phyloP scores from a whole-genome alignment of 2,113 vertebrate species.

The Myodes glareolus region DNA sequence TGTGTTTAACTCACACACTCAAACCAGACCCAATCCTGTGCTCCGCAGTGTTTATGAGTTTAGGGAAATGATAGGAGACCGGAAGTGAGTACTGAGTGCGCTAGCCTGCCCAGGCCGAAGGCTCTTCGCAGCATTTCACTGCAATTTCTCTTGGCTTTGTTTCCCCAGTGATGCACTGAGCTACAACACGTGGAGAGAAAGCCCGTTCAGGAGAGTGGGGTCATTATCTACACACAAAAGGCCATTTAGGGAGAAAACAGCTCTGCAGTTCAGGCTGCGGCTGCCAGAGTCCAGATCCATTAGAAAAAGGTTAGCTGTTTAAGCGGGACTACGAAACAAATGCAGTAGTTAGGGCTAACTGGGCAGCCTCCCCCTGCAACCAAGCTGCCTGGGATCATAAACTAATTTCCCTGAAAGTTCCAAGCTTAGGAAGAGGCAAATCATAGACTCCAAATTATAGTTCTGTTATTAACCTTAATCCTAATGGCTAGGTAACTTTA shows the following conservation, averaged over 20 bases:
- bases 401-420: conserved; percentile 63
- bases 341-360: conserved; percentile 68
- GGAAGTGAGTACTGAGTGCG: neutral
- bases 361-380: neutral
- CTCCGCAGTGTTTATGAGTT: neutral
- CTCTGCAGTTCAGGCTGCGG: conserved; percentile 68
- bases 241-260: conserved; percentile 76
- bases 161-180: conserved; percentile 73
- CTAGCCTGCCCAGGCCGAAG: neutral
- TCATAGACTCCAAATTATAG: conserved; percentile 63
- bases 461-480: conserved; percentile 73
- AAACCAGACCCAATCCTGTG: neutral
- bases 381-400: conserved; percentile 68
- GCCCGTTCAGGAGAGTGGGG: conserved; percentile 67
- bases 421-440: conserved; percentile 64
- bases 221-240: conserved; percentile 79
- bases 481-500: neutral
- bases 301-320: conserved; percentile 77
- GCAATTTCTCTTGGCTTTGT: conserved; percentile 72
- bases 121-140: conserved; percentile 63
- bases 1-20: neutral
- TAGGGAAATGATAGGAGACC: neutral
- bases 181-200: conserved; percentile 58
- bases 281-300: conserved; percentile 72
- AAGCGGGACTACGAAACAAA: conserved; percentile 76